Conservation (phyloP, 1,140 invertebrate genomes). For the Drosophila nigromelanica region DNA sequence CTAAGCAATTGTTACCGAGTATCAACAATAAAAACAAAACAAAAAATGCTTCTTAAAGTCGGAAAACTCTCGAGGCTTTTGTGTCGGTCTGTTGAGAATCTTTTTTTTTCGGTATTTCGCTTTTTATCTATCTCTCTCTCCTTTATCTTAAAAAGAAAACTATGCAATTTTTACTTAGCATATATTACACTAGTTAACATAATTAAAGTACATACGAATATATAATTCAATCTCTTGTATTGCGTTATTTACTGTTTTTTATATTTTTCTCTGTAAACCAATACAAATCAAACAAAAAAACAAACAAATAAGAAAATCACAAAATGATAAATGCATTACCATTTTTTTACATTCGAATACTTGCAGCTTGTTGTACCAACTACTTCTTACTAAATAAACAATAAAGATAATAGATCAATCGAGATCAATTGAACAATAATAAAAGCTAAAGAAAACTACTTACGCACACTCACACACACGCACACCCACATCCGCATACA, state of each 20-base stretch:
- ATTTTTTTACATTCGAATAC: constrained; percentile 67
- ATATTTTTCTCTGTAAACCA: constrained; percentile 7
- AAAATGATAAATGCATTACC: constrained; percentile 66
- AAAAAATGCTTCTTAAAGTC: constrained; percentile 17
- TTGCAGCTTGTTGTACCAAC: constrained; percentile 82
- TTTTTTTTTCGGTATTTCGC: constrained; percentile 8
- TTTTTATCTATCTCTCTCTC: neutral
- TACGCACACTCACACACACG: constrained; percentile 46
- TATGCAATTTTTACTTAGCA: constrained; percentile 18
- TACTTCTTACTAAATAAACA: constrained; percentile 76
- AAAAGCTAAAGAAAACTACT: constrained; percentile 52
- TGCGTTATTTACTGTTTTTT: constrained; percentile 31
- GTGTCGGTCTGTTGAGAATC: constrained; percentile 36
- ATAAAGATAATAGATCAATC: constrained; percentile 41
- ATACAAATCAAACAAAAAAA: constrained; percentile 15
- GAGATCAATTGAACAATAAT: constrained; percentile 55
- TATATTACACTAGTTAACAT: constrained; percentile 17
- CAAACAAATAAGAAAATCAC: constrained; percentile 3
- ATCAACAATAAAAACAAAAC: constrained; percentile 26
- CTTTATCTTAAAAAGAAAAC: neutral
- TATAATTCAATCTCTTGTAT: constrained; percentile 30
- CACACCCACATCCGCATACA: constrained; percentile 9
- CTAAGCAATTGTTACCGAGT: constrained; percentile 34
- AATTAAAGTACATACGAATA: constrained; percentile 15
- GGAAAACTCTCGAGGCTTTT: constrained; percentile 27